Percentiles rank a stretch among this genome's conserved stretches.
These are phyloP conservation scores for Spodoptera littoralis DNA, from an alignment of 2,888 invertebrate species.

Conservation along the genomic window DNA sequence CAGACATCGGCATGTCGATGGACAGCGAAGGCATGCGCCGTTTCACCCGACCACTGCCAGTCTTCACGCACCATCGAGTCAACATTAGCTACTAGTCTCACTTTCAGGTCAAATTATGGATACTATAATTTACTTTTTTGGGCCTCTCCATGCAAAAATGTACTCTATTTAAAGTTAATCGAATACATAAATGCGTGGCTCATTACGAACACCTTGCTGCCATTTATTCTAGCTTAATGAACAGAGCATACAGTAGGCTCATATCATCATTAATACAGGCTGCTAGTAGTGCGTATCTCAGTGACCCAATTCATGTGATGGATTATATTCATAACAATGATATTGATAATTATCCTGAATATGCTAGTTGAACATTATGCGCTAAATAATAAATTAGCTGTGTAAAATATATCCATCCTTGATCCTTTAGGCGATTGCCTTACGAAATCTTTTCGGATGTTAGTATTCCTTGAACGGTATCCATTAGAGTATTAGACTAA, in stretches of 20 bases:
- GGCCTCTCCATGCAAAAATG: too few relatives aligned
- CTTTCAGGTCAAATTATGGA: conserved; percentile 3
- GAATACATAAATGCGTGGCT: neutral
- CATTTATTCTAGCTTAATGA: conserved; percentile 1
- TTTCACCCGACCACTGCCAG: conserved; percentile 83
- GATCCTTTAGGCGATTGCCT: conserved; percentile 25
- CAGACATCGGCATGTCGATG: conserved; percentile 95
- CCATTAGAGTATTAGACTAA: conserved; percentile 43
- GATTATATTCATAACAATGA: conserved; percentile 21
- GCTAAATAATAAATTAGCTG: conserved; percentile 13
- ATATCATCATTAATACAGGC: neutral
- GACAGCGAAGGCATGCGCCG: conserved; percentile 92
- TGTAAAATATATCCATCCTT: conserved; percentile 13
- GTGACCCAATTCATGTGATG: conserved; percentile 12
- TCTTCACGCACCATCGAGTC: conserved; percentile 69
- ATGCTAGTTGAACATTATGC: conserved; percentile 7
- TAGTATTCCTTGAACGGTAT: conserved; percentile 20
- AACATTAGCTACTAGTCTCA: conserved; percentile 52
- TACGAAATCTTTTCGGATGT: conserved; percentile 15
- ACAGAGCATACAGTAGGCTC: neutral
- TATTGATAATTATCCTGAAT: conserved; percentile 13
- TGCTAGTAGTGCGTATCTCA: conserved; percentile 1
- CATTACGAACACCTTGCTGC: neutral
- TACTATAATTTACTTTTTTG: too few relatives aligned
- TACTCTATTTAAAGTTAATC: neutral